Evolutionary conservation across 2,797 vertebrate species (phyloP).

Genomic region (Trachops cirrhosus): DNA sequence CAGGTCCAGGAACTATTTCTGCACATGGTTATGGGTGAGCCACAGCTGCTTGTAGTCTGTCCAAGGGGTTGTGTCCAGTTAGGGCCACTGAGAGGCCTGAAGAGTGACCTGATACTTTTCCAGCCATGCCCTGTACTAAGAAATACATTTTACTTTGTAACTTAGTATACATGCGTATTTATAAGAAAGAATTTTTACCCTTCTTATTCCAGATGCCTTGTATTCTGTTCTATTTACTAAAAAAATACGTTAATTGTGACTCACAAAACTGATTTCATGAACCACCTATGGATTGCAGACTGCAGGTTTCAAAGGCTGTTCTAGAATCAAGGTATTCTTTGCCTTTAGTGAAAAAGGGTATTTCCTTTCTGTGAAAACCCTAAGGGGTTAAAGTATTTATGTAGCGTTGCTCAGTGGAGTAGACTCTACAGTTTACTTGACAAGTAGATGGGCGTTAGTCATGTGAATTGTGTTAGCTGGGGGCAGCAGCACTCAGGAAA

Average conservation of each 20-base stretch:
- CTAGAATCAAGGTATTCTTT: not conserved
- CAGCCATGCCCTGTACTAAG: not conserved
- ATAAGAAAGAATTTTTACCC: not conserved
- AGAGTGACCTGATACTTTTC: not conserved
- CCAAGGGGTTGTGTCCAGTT: not conserved
- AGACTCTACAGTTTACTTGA: not conserved
- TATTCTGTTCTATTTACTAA: not conserved
- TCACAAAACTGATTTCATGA: not conserved
- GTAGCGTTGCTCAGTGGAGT: not conserved
- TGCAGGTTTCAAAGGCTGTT: not conserved
- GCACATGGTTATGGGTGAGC: not conserved
- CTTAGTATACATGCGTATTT: not conserved
- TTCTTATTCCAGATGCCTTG: not conserved
- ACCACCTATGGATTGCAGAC: not conserved
- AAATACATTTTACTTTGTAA: conserved; percentile 19
- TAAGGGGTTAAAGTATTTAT: not conserved
- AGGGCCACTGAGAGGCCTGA: not conserved
- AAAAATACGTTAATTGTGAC: not conserved
- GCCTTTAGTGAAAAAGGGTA: not conserved
- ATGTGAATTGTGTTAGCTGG: not conserved
- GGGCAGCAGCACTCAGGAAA: not conserved
- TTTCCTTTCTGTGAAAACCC: not conserved
- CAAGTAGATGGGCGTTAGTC: not conserved
- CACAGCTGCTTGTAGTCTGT: fast-evolving
- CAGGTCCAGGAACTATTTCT: not conserved